phyloP scores from a whole-genome alignment of 2,797 vertebrate genomes.

The Siniperca scherzeri region DNA sequence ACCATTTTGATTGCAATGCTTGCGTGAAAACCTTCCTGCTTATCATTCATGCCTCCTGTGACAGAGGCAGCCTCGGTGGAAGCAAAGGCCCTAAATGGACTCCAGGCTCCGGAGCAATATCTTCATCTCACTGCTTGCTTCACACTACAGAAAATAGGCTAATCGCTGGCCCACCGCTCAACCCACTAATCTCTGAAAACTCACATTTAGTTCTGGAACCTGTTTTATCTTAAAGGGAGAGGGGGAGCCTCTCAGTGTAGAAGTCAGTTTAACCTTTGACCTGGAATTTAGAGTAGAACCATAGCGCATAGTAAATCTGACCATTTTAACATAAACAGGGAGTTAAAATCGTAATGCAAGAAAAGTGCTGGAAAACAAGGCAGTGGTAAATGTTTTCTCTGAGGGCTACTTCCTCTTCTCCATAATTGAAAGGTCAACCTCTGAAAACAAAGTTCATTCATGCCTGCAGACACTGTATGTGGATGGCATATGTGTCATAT shows the following conservation, averaged over 20 bases:
- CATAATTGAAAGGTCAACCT: slow-evolving; percentile 55
- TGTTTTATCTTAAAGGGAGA: slow-evolving; percentile 38
- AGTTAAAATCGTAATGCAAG: background rate
- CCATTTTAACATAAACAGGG: background rate
- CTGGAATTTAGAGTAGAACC: background rate
- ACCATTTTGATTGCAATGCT: slow-evolving; percentile 13
- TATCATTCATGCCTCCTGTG: slow-evolving; percentile 34
- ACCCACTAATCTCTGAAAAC: slow-evolving; percentile 44
- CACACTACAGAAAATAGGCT: slow-evolving; percentile 62
- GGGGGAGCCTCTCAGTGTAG: slow-evolving; percentile 4
- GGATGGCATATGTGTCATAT: background rate
- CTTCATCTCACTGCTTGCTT: slow-evolving; percentile 58
- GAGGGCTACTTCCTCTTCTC: background rate
- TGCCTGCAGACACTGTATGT: slow-evolving; percentile 10
- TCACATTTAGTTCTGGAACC: slow-evolving; percentile 39
- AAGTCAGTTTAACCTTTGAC: slow-evolving; percentile 2
- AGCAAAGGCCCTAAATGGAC: slow-evolving; percentile 42
- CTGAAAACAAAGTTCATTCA: slow-evolving; percentile 49
- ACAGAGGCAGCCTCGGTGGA: background rate
- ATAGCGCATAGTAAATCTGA: background rate
- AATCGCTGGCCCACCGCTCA: slow-evolving; percentile 31
- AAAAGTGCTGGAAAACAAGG: slow-evolving; percentile 7
- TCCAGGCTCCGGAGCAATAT: slow-evolving; percentile 31
- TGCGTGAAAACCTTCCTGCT: slow-evolving; percentile 37
- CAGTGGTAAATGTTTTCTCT: slow-evolving; percentile 2